Base-by-base conservation (phyloP, 1,140 invertebrate genomes). In the Eriosoma lanigerum region DNA sequence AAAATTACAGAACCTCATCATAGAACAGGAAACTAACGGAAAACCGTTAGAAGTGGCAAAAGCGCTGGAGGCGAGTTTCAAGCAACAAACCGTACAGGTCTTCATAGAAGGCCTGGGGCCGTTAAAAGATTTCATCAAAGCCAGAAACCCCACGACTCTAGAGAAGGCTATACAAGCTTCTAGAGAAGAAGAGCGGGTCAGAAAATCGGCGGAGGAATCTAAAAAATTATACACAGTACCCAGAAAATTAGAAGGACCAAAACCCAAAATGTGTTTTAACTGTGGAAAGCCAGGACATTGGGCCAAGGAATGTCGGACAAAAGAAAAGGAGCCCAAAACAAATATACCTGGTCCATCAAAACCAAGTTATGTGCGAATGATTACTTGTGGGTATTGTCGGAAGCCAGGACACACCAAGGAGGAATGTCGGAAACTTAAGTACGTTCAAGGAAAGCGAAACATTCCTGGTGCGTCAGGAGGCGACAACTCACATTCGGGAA, bases 381-480 rank as follows among this genome's bases (percentile, higher is more conserved):
- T 78, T 13, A 78, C 52, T 60, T 78, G 32, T 44, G 0, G 24
- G 10, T 60, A 78, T 26, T 78, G 75, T 44, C 29, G 44, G 24
- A 78, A 75, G 38, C 32, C 24, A 44, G 75, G 56, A 15, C 75
- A 78, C 44, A 24, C 32, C 12, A 78, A 60, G 10, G 46, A 58
- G 8, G 73, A 60, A 38, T 78, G 73, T 58, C 54, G 73, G 15
- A 78, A 78, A 54, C 29, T 56, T 15, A 78, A 78, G 21, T 78
- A 52, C 21, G 48, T 75, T 19, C 48, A 75, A 26, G 24, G 19
- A 32, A 46, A 62, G 8, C 21, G 60, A 62, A 62, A 62, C 29
- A 19, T 6, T 62, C 60, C 15, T 19, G 17, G 60, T 62, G 3
- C 29, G 6, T 32, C 60, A 32, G 26, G 9, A 29, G 10, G 56